Evolutionary conservation across 2,113 vertebrate species (phyloP), one percentile per base, ranked within the genome.

Genomic region (Capricornis sumatraensis): DNA sequence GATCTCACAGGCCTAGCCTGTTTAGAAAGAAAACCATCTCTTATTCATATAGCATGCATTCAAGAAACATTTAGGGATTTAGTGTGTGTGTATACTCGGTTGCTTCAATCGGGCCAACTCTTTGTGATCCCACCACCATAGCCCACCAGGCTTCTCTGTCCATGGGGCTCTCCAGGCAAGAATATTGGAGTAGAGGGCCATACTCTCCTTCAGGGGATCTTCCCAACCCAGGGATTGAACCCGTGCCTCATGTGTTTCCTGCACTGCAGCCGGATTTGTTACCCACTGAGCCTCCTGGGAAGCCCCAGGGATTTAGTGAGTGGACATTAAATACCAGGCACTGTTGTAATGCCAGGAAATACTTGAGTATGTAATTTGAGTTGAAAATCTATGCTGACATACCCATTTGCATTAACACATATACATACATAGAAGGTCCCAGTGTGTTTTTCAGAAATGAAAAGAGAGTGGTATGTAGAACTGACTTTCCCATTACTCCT

Each of bases 21-120:
- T 67, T 95, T 7, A 74, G 10, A 58, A 25, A 64, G 33, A 67
- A 50, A 76, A 58, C 30, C 23, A 16, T 43, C 9, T 79, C 50
- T 45, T 21, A 62, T 30, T 57, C 33, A 52, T 6, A 64, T 2
- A 50, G 36, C 50, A 57, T 14, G 9, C 19, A 87, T 83, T 94
- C 33, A 60, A 6, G 1, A 87, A 45, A 2, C 78, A 92, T 64
- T 88, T 85, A 83, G 13, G 17, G 6, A 17, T 36, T 62, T 60
- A 58, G 5, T 16, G 2, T 64, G 11, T 12, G 11, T 14, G 12
- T 27, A 7, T 14, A 14, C 11, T 43, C 21, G 0, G 11, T 43
- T 76, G 71, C 23, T 76, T 27, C 71, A 7, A 43, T 27, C 0
- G 0, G 23, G 36, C 71, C 0, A 0, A 7, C 3, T 27, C 23